Base-by-base conservation (phyloP, 37 sponge, comb jelly and placozoan species). In the Cladorhizidae sp. region DNA sequence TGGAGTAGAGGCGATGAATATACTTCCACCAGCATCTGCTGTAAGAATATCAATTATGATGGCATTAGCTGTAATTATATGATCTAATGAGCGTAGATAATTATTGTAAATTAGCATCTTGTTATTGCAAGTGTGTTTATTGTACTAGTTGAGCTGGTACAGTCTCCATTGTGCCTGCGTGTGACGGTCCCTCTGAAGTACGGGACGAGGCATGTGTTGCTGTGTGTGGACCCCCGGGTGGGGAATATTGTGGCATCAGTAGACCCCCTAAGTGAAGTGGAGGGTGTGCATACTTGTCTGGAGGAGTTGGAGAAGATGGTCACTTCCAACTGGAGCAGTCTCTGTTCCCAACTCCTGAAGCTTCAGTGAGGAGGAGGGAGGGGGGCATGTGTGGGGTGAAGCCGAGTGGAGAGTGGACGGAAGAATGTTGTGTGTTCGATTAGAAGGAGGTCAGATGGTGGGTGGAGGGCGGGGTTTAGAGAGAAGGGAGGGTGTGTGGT, bases 151-250 rank as follows among this genome's bases (percentile, higher is more conserved):
- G 75, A 49, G 15, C 38, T 83, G 68, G 12, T 21, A 22, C 38
- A 52, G 76, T 37, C 20, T 40, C 76, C 84, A 18, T 38, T 75
- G 70, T 55, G 76, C 22, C 67, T 83, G 32, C 38, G 57, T 26
- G 63, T 85, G 28, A 35, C 14, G 3, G 29, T 85, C 3, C 79
- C 86, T 3, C 33, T 85, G 40, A 73, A 67, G 79, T 69, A 70
- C 45, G 50, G 77, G 45, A 50, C 22, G 17, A 43, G 82, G 23
- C 17, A 57, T 1, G 49, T 87, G 51, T 23, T 83, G 33, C 40
- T 89, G 20, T 39, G 83, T 6, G 85, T 92, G 40, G 93, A 92
- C 65, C 23, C 50, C 35, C 59, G 93, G 51, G 55, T 84, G 59
- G 93, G 93, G 28, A 57, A 70, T 8, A 63, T 92, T 22, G 40